phyloP scores from a whole-genome alignment of 2,113 vertebrate species.

The Crotalus viridis region DNA sequence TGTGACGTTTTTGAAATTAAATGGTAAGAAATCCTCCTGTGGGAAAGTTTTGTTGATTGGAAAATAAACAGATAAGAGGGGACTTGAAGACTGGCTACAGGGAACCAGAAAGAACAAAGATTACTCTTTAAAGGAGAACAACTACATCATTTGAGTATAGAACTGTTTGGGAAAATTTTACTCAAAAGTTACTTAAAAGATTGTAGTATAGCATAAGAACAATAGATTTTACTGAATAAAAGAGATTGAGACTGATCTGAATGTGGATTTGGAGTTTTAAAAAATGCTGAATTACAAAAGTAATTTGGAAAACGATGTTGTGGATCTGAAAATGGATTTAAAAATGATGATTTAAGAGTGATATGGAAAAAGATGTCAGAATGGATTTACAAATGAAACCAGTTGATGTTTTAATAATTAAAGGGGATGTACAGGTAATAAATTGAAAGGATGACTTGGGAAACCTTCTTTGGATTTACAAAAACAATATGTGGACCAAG shows the following conservation, averaged over 20 bases:
- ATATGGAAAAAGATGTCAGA: neutral
- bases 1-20: neutral
- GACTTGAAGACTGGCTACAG: neutral
- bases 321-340: neutral
- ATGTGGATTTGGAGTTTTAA: neutral
- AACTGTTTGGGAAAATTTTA: neutral
- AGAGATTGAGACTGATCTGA: neutral
- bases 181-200: neutral
- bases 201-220: neutral
- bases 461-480: neutral
- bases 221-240: neutral
- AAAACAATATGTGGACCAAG: neutral
- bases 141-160: neutral
- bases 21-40: neutral
- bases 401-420: neutral
- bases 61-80: neutral
- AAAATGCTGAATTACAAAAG: neutral
- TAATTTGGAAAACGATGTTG: neutral
- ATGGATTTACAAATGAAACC: neutral
- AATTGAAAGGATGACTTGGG: neutral
- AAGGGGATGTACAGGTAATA: neutral
- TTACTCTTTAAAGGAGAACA: neutral
- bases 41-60: neutral
- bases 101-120: neutral
- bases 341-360: neutral